Evolutionary conservation across 2,797 vertebrate species (phyloP), one percentile per base, ranked within the genome.

Genomic region (Bovichtus diacanthus): DNA sequence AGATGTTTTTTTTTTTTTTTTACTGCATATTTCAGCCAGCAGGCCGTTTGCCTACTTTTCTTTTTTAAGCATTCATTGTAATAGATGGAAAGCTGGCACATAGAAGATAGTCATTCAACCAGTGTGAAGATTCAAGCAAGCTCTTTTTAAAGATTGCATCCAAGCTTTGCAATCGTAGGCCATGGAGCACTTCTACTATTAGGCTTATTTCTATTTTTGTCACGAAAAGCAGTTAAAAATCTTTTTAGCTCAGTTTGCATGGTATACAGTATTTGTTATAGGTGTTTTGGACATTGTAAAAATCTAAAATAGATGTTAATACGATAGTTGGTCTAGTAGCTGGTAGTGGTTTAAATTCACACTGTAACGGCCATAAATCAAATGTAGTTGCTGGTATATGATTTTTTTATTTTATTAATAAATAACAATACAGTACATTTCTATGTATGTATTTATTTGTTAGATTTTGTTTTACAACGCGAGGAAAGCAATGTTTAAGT

Each of bases 11-110:
- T n/a, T n/a, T n/a, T n/a, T 65, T 74, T n/a, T 66, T 76, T 65
- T 66, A 70, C 82, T 69, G 74, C 62, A 59, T 55, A 65, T 83
- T 77, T 81, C 78, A 88, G 85, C 76, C 75, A 81, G 59, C 58
- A 83, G 84, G 73, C 60, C 27, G 13, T 86, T 84, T 81, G 71
- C 79, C 82, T 73, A 21, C 63, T 80, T 83, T 80, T 67, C 23
- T 65, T 61, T 80, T 54, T 70, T 71, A 70, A 81, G 54, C 70
- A 43, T 64, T 84, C 34, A 68, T 38, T 72, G n/a, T 75, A 63
- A 83, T 44, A 46, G 25, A 83, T 8, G 44, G 63, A 78, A 82
- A 80, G 46, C 56, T 79, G 71, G 68, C 60, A 75, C 47, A 72
- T 15, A 6, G 12, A 74, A 21, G 31, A 49, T 7, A 70, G 23